Percentiles rank a stretch among this genome's conserved stretches.
These are phyloP conservation scores for Argyresthia albistria DNA, from an alignment of 2,888 invertebrate species.

Conservation along the genomic window DNA sequence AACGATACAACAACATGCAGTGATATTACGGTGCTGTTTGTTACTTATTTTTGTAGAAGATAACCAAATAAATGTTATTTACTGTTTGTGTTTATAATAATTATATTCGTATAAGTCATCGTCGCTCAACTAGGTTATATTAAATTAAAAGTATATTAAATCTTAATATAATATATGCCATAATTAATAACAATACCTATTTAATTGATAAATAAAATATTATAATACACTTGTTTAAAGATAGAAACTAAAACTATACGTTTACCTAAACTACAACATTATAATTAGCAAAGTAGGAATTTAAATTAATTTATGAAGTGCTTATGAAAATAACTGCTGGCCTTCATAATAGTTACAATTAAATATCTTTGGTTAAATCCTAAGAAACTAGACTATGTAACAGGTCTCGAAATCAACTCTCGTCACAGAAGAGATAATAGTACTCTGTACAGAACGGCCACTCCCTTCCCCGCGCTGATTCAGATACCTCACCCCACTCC, in stretches of 20 bases:
- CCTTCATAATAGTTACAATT: too few relatives aligned
- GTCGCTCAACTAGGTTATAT: constrained; percentile 4
- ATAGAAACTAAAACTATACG: neutral
- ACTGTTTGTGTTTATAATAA: neutral
- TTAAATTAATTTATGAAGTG: neutral
- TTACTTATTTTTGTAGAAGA: constrained; percentile 44
- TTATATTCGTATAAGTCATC: constrained; percentile 13
- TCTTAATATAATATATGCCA: neutral
- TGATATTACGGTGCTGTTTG: constrained; percentile 56
- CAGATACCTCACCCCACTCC: too few relatives aligned
- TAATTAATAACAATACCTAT: constrained; percentile 1
- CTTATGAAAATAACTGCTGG: too few relatives aligned
- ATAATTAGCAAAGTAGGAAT: neutral
- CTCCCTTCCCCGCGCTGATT: too few relatives aligned
- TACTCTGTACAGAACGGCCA: too few relatives aligned
- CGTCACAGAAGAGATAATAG: too few relatives aligned
- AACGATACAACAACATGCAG: constrained; percentile 17
- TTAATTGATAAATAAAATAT: neutral
- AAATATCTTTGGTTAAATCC: too few relatives aligned
- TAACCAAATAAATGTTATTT: constrained; percentile 43
- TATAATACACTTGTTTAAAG: neutral
- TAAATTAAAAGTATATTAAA: neutral
- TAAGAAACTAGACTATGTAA: too few relatives aligned
- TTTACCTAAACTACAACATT: neutral
- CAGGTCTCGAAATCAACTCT: too few relatives aligned